These are phyloP conservation scores for Temnothorax unifasciatus DNA, from an alignment of 2,888 invertebrate genomes.

Conservation along the genomic window DNA sequence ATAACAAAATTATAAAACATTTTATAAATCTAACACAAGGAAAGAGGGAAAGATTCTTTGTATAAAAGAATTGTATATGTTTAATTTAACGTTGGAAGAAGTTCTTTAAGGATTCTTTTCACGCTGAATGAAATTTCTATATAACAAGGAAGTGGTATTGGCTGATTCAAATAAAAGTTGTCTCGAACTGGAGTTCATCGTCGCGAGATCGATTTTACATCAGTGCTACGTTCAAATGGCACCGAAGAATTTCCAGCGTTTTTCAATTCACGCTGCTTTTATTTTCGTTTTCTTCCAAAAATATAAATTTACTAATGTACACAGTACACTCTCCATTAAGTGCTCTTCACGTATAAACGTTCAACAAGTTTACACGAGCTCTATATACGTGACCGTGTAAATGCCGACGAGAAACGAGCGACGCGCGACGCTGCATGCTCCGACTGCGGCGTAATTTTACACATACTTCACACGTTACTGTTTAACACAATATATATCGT, in stretches of 20 bases:
- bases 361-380: slow-evolving; percentile 59
- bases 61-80: not conserved
- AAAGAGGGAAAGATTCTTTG: not conserved
- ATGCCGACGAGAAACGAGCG: slow-evolving; percentile 55
- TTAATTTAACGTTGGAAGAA: not conserved
- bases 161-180: slow-evolving; percentile 69
- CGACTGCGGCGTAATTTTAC: slow-evolving; percentile 53
- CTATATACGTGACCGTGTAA: slow-evolving; percentile 55
- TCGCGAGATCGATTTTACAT: slow-evolving; percentile 50
- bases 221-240: slow-evolving; percentile 40
- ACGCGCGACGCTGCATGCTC: slow-evolving; percentile 40
- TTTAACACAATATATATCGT: slow-evolving; percentile 60
- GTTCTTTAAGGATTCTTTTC: not conserved
- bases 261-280: slow-evolving; percentile 43
- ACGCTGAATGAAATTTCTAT: not conserved
- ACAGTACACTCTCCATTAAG: slow-evolving; percentile 69
- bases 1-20: slow-evolving; percentile 39
- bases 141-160: slow-evolving; percentile 73
- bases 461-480: slow-evolving; percentile 59
- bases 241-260: slow-evolving; percentile 55
- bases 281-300: slow-evolving; percentile 81
- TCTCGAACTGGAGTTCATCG: slow-evolving; percentile 56
- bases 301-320: slow-evolving; percentile 84
- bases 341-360: slow-evolving; percentile 53
- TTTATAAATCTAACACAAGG: slow-evolving; percentile 10